A percentile compares a stretch with the other conserved stretches of the same genome.
These are phyloP conservation scores for Clarias magur DNA, from an alignment of 2,113 vertebrate genomes.

Conservation along the genomic window DNA sequence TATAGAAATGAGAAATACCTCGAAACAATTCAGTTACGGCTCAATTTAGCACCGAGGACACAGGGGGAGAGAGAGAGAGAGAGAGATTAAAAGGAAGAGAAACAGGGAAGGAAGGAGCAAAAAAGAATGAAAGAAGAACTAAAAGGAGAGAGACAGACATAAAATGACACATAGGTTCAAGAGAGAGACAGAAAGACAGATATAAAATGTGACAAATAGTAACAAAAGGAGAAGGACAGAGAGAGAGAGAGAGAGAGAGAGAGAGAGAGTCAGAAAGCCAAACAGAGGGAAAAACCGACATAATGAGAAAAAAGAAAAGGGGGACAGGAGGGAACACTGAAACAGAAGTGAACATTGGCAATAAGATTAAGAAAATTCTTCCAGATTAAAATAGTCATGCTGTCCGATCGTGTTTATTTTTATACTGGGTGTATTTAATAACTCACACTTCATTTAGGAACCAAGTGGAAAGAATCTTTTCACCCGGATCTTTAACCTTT, in stretches of 20 bases:
- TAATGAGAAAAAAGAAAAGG: background rate
- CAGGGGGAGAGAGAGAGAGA: conserved; percentile 17
- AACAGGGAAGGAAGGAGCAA: background rate
- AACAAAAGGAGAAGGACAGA: background rate
- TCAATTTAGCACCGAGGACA: background rate
- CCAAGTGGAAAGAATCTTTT: background rate
- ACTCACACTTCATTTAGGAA: background rate
- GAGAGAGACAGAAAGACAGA: no score
- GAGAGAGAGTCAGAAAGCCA: no score
- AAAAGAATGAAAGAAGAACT: no score
- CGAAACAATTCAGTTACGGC: background rate
- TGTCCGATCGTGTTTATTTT: no score
- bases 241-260: background rate
- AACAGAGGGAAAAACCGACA: background rate
- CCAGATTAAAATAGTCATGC: no score
- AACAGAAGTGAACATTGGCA: background rate
- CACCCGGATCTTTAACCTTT: background rate
- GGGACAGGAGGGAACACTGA: no score
- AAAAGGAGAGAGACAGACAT: no score
- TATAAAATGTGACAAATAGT: no score
- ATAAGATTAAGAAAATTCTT: background rate
- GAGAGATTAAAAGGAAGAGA: background rate
- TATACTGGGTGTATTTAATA: no score
- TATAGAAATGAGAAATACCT: background rate
- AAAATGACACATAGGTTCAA: no score